These are phyloP conservation scores for Oreochromis niloticus DNA, from an alignment of 2,113 vertebrate genomes.

Conservation along the genomic window DNA sequence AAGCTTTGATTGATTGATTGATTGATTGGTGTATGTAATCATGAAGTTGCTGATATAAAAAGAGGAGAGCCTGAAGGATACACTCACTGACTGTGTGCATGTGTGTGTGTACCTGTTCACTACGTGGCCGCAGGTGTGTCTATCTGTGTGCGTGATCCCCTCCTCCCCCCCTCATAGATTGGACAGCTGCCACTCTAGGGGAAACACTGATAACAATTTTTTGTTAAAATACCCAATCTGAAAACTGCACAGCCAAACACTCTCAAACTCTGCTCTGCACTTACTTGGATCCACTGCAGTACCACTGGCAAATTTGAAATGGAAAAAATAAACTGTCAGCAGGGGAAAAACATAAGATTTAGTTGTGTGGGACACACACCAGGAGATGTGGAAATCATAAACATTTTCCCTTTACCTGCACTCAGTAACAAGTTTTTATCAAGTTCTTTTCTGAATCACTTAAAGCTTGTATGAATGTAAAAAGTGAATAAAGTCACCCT, in stretches of 20 bases:
- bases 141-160: not conserved
- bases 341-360: not conserved
- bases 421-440: not conserved
- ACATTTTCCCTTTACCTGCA: not conserved
- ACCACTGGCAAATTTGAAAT: not conserved
- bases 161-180: not conserved
- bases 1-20: too few species aligned
- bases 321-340: not conserved
- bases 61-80: not conserved
- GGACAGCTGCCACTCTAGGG: not conserved
- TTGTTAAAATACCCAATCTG: not conserved
- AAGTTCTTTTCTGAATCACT: not conserved
- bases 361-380: not conserved
- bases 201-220: not conserved
- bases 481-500: not conserved
- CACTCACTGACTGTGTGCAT: not conserved
- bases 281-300: not conserved
- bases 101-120: not conserved
- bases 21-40: accelerated
- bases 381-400: not conserved
- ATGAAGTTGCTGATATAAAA: not conserved
- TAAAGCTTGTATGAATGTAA: not conserved
- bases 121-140: not conserved
- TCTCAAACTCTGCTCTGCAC: not conserved
- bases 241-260: not conserved